Base-by-base conservation (phyloP, 2,888 invertebrate genomes). In the Pachymerium ferrugineum region DNA sequence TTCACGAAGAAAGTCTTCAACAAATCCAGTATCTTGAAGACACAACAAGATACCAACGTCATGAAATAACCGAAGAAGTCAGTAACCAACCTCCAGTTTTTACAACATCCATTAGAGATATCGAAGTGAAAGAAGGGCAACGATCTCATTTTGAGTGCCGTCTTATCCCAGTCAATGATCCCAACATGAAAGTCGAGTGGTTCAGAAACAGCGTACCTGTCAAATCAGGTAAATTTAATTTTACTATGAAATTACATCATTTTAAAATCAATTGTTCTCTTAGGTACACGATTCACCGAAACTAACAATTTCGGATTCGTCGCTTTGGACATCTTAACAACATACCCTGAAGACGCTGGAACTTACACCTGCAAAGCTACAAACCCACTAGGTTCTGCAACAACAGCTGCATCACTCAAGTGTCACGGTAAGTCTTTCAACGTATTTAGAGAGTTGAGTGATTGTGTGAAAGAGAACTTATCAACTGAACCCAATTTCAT, bases 221-320 rank as follows among this genome's bases (percentile, higher is more conserved):
- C 0, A 94, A 94, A 83, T 93, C 93, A 76, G 96, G 86, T 78
- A 83, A 83, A 25, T n/a, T n/a, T 72, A 19, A 73, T 35, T 35
- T 8, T 10, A 35, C 14, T 35, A 10, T 35, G 35, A 35, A 35
- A 35, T 10, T 14, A 67, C 14, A 67, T 42, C 3, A 54, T 29
- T 16, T 22, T 29, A 68, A 1, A 68, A 29, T 68, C 3, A 35
- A 12, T 35, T 35, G 14, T 19, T 68, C 33, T 62, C 33, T 25
- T 74, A 82, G 85, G 97, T 54, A 95, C 96, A 6, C 89, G 98
- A 79, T 98, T 97, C 82, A 92, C 93, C 12, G 94, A 97, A 84
- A 94, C 94, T 8, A 93, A 96, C 81, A 97, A 94, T 84, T 98
- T 99, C 82, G 98, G 98, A 62, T 98, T 95, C 82, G 97, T 97